Conservation (phyloP, 64 coral and sea anemone genomes). For the Stichodactyla mertensii region DNA sequence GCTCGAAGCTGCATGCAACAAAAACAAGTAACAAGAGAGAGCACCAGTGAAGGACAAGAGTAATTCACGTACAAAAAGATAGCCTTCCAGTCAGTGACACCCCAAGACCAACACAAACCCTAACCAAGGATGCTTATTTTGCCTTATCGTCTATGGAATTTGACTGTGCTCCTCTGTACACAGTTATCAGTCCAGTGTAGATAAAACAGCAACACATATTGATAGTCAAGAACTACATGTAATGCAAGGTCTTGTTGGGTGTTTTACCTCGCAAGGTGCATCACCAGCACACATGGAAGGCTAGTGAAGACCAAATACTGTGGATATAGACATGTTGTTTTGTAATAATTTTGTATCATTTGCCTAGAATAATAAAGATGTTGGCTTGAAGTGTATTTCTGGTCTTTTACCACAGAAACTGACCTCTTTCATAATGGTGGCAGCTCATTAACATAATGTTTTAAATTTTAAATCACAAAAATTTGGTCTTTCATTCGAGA, state of each 20-base stretch:
- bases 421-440: background rate
- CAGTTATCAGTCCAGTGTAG: background rate
- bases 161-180: background rate
- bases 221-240: background rate
- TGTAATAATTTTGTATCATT: constrained; percentile 18
- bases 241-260: no score
- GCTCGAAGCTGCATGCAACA: constrained; percentile 99
- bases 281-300: background rate
- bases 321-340: background rate
- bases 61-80: background rate
- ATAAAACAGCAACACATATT: background rate
- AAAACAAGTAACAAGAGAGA: constrained; percentile 84
- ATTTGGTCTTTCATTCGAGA: no score
- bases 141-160: background rate
- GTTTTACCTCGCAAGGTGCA: background rate
- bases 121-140: background rate
- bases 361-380: constrained; percentile 14
- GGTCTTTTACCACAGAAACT: background rate
- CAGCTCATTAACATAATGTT: no score
- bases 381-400: constrained; percentile 8
- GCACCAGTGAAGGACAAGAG: constrained; percentile 38
- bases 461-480: no score
- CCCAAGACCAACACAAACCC: background rate
- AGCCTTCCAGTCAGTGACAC: background rate
- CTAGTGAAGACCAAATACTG: background rate